Base-by-base conservation (phyloP, 2,113 vertebrate species). In the Helogale parvula region DNA sequence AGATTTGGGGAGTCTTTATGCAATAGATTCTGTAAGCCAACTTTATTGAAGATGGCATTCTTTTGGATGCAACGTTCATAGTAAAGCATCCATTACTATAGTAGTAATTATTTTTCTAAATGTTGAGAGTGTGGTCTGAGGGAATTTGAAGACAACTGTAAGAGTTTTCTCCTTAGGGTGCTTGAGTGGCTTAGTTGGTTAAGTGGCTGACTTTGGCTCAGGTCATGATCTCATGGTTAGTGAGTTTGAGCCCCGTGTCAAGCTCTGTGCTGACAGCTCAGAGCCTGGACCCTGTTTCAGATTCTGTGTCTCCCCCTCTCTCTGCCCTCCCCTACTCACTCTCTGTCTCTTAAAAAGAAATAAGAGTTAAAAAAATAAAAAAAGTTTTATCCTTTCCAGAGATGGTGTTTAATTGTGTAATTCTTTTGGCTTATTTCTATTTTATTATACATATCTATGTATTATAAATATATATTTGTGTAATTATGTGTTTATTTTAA, bases 11-110 rank as follows among this genome's bases (percentile, higher is more conserved):
- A 90, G 80, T 92, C 66, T 88, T 74, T 57, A 90, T 54, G 76
- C 25, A 77, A 31, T 79, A 83, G 57, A 57, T 90, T 95, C 15
- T 65, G 63, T 38, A 88, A 69, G 65, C 66, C 60, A 90, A 41
- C 85, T 96, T 91, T 93, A 93, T 91, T 92, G 57, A 94, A 80
- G 27, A 31, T 94, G 79, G 15, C 9, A 93, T 17, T 38, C 54
- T 79, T 52, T 52, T 31, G 17, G 13, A 35, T 50, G 15, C 72
- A 81, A 71, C 21, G 35, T 69, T 69, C 33, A 77, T 25, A 88
- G 10, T 45, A 68, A 92, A 92, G 65, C 33, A 54, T n/a, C 16
- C 12, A 60, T 85, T 83, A n/a, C n/a, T 91, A 17, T n/a, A 76
- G 80, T 54, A 84, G 63, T 54, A 33, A 47, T 88, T 95, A n/a